Conservation (phyloP, 2,797 vertebrate genomes). For the Channa striata region DNA sequence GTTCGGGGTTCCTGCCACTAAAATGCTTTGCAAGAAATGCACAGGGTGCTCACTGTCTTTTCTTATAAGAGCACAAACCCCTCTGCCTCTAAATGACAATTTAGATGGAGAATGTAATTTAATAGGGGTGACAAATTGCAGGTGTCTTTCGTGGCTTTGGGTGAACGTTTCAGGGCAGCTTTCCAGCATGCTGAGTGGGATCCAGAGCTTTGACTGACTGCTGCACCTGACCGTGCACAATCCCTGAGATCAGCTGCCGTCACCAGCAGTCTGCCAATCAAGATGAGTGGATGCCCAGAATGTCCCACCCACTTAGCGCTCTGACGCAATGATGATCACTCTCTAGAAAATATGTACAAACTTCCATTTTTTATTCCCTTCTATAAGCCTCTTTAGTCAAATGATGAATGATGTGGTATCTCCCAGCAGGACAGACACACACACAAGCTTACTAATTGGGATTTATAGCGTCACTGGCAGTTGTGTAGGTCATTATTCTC, state of each 20-base stretch:
- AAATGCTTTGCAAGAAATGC: constrained; percentile 62
- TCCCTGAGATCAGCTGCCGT: constrained; percentile 56
- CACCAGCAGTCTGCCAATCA: constrained; percentile 59
- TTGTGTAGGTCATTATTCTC: constrained; percentile 49
- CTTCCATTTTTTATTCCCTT: constrained; percentile 47
- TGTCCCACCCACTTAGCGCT: constrained; percentile 54
- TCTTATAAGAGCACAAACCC: constrained; percentile 71
- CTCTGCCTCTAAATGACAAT: constrained; percentile 73
- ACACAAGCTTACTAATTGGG: constrained; percentile 53
- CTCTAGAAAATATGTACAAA: constrained; percentile 31
- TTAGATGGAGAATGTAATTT: constrained; percentile 80
- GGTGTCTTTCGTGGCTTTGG: constrained; percentile 81
- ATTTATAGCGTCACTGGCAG: constrained; percentile 49
- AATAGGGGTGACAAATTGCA: constrained; percentile 86
- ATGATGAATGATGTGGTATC: constrained; percentile 75
- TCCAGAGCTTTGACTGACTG: constrained; percentile 74
- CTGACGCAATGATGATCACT: constrained; percentile 51
- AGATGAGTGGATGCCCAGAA: background rate
- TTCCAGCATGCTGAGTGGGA: constrained; percentile 66
- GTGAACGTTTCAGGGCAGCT: constrained; percentile 62
- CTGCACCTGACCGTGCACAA: constrained; percentile 75
- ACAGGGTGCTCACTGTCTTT: constrained; percentile 70
- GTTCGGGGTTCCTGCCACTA: constrained; percentile 50
- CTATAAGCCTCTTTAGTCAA: constrained; percentile 66
- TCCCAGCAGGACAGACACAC: constrained; percentile 69